Evolutionary conservation across 2,113 vertebrate genomes (phyloP).

Genomic region (Himantopus leucocephalus): DNA sequence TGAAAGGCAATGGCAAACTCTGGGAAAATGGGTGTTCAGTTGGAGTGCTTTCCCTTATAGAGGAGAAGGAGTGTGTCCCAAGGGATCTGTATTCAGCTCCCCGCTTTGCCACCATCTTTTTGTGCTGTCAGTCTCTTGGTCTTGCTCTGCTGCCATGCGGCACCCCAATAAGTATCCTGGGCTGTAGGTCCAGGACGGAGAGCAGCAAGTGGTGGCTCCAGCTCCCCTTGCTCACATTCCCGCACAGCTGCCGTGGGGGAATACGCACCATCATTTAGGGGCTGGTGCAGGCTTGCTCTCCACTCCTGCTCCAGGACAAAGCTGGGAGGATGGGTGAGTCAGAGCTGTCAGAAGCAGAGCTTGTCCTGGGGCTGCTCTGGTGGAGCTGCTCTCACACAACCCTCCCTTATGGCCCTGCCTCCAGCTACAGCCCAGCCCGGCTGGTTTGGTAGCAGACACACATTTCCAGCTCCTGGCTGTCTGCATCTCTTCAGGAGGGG

Average conservation of each 20-base stretch:
- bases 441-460: background rate
- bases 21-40: background rate
- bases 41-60: background rate
- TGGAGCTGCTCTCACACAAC: background rate
- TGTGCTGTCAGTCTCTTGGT: background rate
- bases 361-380: background rate
- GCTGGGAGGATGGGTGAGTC: background rate
- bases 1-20: background rate
- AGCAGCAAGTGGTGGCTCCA: accelerated
- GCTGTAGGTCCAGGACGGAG: accelerated
- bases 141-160: background rate
- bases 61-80: background rate
- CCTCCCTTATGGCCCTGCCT: background rate
- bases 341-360: background rate
- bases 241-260: background rate
- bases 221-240: background rate
- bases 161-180: background rate
- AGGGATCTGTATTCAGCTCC: background rate
- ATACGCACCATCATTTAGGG: accelerated
- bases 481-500: background rate
- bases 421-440: background rate
- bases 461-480: background rate
- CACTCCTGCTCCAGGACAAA: background rate
- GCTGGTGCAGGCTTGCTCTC: background rate
- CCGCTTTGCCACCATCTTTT: background rate